Base-by-base conservation (phyloP, 2,888 invertebrate species). In the Eristalis intricaria region DNA sequence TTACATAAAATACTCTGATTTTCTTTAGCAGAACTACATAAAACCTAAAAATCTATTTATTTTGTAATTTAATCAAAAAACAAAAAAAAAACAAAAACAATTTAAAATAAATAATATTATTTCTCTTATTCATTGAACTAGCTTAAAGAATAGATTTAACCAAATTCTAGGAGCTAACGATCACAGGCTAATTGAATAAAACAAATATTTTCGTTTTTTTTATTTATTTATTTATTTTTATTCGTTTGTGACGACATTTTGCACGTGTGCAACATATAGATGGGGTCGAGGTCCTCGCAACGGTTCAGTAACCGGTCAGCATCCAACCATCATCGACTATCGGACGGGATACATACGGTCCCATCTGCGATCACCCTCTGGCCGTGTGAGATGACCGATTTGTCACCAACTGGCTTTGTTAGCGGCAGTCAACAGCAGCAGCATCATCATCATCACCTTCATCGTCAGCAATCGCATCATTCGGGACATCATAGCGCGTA, bases 301-400 rank as follows among this genome's bases (percentile, higher is more conserved):
- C 92, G 93, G 92, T 91, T 91, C 91, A 90, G 91, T 91, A 92
- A 91, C 91, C 90, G 93, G 93, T 90, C 93, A 92, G 89, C 93
- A 92, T 92, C 93, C 93, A 91, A 92, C 91, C 90, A 92, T 91
- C 91, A 93, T 93, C 90, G 93, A 93, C 86, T 93, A 93, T 93
- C 93, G 93, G 92, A 93, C 93, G 92, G 93, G 93, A 88, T 98
- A 98, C 94, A 98, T 98, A 93, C 96, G 97, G 90, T 98, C 98
- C 89, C 97, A 98, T 94, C 95, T 98, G 91, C 96, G 98, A 90
- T 98, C 98, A 91, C 98, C 98, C 69, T 98, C 97, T 89, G 98
- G 98, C 92, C 96, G 98, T 93, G 98, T 98, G 93, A 95, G 98
- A 96, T 98, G 97, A 97, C 96, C 95, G 94, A 93, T 91, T 90